Base-by-base conservation (phyloP, 2,888 invertebrate species). In the Xylocampa areola region DNA sequence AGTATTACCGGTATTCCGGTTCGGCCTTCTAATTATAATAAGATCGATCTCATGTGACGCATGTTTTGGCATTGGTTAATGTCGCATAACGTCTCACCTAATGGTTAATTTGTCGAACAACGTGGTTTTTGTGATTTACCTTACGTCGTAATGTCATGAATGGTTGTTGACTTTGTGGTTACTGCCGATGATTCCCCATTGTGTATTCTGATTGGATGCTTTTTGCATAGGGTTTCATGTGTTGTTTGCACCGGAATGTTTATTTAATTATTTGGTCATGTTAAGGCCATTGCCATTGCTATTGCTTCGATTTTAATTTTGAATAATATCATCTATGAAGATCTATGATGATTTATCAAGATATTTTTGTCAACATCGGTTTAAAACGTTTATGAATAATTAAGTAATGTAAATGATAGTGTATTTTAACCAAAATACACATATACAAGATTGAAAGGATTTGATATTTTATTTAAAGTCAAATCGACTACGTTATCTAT, bases 91-190 rank as follows among this genome's bases (percentile, higher is more conserved):
- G 21, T 70, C 58, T 30, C 16, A 27, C 27, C 14, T 45, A 55
- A 55, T 60, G 36, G 41, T 44, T 40, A 4, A 55, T 44, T 64
- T 37, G 13, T 57, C 30, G 44, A 63, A 41, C 43, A 63, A 27
- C 35, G 35, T 49, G 73, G 72, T 72, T 72, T 74, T 49, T 69
- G 69, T 74, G 39, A 74, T 62, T 67, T 67, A 69, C 74, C 74
- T 61, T 41, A 37, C 16, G 41, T 7, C 11, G 19, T 7, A 23
- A 10, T 41, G 33, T 61, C 55, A 68, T 68, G 58, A 55, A 45
- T 44, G 13, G 47, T 49, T 65, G 61, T 49, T 29, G 19, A 33
- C 19, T 55, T 52, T 73, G 73, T 27, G 71, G 73, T 73, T 47
- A 23, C 6, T 14, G 10, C 11, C 39, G 53, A 59, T 66, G 66